Base-by-base conservation (phyloP, 2,113 vertebrate genomes). In the Marmota monax region DNA sequence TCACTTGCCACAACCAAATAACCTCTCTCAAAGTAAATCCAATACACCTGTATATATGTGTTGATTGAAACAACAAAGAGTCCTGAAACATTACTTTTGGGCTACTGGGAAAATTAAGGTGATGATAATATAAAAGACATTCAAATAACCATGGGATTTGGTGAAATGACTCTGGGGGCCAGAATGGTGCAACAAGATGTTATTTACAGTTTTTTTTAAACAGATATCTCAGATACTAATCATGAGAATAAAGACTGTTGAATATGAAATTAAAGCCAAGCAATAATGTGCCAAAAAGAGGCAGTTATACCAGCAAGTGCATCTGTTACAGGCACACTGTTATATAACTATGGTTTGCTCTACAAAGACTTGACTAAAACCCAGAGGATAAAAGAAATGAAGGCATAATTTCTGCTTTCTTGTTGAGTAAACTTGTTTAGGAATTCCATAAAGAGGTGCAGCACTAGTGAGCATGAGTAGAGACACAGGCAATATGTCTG, bases 201-300 rank as follows among this genome's bases (percentile, higher is more conserved):
- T 93, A 93, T 84, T 90, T 93, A 84, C 74, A 88, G 96, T 76
- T 69, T 0, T 56, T 90, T 85, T 84, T 53, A 93, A 97, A 87
- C 73, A 90, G 51, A 58, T 96, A 92, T 91, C 56, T 93, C 51
- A 42, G 82, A 91, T 23, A n/a, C 73, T 91, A 94, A 97, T 95
- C 67, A 70, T 90, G 94, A 95, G 77, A 93, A 88, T 96, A 96
- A 92, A 96, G 92, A 97, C 92, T 98, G 80, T 97, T 93, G 95
- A 96, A 89, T 92, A 92, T 95, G 88, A 0, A 0, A 90, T 90
- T 37, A 20, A 97, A 98, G 96, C 88, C 63, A 96, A 98, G 98
- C 98, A 98, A 98, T 98, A 98, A 98, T 22, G 16, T 98, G 93
- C 95, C 97, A 83, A 96, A 97, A 93, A 88, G 95, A 97, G 74